Evolutionary conservation across 2,113 vertebrate genomes (phyloP), one percentile per base, ranked within the genome.

Genomic region (Microtus pennsylvanicus): DNA sequence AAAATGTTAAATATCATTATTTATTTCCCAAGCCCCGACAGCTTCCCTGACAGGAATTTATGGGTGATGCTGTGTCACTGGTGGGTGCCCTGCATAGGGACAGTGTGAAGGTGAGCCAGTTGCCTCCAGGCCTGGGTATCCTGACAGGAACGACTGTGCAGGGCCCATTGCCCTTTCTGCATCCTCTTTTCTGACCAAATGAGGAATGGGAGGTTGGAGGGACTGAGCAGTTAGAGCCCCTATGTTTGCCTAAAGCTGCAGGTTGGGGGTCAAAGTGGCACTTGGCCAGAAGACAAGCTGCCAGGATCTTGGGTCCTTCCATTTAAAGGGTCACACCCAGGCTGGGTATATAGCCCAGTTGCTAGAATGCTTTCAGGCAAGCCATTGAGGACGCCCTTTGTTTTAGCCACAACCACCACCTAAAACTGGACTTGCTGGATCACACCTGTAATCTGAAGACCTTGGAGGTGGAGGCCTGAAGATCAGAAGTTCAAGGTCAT

Each of bases 1-100:
- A 0, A 98, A 98, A 98, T 81, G 97, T 98, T 98, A 99, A 98
- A 98, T 98, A 98, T 97, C 98, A 96, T 98, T 98, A 98, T 98
- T 98, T 98, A 98, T 98, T 98, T 98, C 94, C 94, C 96, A 50
- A 94, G 95, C 93, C 93, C 93, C 93, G 97, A 98, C 97, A 94
- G 69, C 97, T 97, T 19, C 76, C 95, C 96, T 97, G 90, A 96
- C 1, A 9, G 95, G 98, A 98, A 98, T 98, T 97, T 97, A 98
- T 97, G 94, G 96, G 97, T 96, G 95, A 96, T 90, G 67, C 82
- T 4, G 42, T 85, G 93, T 96, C 93, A 90, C 63, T 2, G 22
- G 75, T 69, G 88, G 55, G 75, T 50, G 69, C 65, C 91, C 42
- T 76, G 8, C 10, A 72, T 30, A 0, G 81, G 52, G 89, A 38